Evolutionary conservation across 2,113 vertebrate genomes (phyloP).

Genomic region (Albula goreensis): DNA sequence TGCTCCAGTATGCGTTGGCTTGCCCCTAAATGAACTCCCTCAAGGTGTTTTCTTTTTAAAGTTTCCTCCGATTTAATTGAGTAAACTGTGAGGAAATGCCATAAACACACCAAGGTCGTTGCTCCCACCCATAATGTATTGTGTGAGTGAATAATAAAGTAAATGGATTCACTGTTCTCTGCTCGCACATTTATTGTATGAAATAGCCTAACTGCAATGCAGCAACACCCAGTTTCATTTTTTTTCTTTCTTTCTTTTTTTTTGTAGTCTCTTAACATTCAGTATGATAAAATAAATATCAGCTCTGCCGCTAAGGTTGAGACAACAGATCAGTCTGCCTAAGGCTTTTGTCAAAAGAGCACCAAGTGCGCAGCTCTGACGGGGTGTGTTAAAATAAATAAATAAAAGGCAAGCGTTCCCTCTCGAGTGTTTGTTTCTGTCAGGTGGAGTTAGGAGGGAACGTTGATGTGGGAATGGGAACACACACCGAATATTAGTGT

Average conservation of each 20-base stretch:
- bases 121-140: background rate
- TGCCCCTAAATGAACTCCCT: background rate
- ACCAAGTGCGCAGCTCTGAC: background rate
- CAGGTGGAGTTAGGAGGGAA: slow-evolving; percentile 8
- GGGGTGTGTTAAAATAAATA: background rate
- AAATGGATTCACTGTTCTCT: background rate
- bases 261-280: background rate
- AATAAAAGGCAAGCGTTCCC: slow-evolving; percentile 14
- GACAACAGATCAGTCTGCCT: slow-evolving; percentile 9
- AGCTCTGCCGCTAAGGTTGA: slow-evolving; percentile 9
- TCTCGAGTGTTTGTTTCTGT: slow-evolving; percentile 14
- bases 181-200: background rate
- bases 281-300: slow-evolving; percentile 1
- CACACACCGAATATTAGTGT: slow-evolving; percentile 9
- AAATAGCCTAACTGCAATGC: background rate
- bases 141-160: background rate
- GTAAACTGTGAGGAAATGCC: background rate
- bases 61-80: background rate
- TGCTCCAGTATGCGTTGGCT: background rate
- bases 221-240: background rate
- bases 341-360: background rate
- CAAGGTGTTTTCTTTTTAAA: background rate
- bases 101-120: background rate
- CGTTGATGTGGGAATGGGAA: slow-evolving; percentile 11
- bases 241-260: background rate